phyloP scores from a whole-genome alignment of 2,888 invertebrate genomes.

The Morinoia aosen region DNA sequence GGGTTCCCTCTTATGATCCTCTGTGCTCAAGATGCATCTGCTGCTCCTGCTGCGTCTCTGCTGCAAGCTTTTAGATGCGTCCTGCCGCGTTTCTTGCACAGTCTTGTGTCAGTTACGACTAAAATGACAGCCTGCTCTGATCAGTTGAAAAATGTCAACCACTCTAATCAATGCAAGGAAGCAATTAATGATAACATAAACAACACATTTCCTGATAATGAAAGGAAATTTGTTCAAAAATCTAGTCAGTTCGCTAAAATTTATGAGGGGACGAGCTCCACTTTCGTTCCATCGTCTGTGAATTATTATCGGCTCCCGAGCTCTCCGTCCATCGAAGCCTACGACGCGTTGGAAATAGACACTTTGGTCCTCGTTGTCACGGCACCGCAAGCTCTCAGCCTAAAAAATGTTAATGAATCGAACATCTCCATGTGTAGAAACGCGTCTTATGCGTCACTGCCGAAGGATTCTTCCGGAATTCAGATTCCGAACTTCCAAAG shows the following conservation, averaged over 20 bases:
- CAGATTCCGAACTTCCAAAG: neutral
- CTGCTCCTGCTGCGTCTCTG: neutral
- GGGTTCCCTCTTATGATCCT: conserved; percentile 31
- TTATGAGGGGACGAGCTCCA: neutral
- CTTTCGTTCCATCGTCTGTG: neutral
- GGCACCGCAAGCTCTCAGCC: neutral
- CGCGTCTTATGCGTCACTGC: neutral
- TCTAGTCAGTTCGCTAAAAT: neutral
- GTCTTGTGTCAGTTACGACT: neutral
- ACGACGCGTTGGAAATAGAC: conserved; percentile 42
- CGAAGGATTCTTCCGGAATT: neutral
- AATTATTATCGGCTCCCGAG: conserved; percentile 27
- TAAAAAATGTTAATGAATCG: neutral
- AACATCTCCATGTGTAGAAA: neutral
- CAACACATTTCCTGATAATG: neutral
- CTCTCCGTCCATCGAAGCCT: conserved; percentile 25
- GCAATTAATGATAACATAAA: neutral
- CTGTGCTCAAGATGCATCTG: neutral
- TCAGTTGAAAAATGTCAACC: neutral
- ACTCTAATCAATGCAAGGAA: neutral
- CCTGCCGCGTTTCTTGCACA: neutral
- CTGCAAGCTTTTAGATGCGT: neutral
- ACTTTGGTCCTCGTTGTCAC: conserved; percentile 12
- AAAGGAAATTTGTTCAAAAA: neutral
- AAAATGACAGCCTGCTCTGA: neutral